Percentiles rank a stretch among this genome's conserved stretches.
Conservation (phyloP, 1,140 invertebrate species). For the Magallana gigas region DNA sequence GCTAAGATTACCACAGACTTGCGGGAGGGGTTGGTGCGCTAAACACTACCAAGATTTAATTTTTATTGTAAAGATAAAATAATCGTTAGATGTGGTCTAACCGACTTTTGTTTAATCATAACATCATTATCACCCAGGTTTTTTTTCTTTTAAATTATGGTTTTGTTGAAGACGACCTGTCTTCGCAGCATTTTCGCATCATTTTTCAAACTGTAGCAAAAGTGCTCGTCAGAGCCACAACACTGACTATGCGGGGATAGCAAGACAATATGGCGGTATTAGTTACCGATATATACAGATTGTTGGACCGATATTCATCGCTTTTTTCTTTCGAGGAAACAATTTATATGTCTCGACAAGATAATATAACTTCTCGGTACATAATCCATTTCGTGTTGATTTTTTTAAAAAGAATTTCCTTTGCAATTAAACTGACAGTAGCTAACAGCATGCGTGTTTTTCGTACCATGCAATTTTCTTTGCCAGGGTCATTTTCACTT, state of each 20-base stretch:
- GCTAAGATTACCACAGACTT: not conserved
- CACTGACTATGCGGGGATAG: not conserved
- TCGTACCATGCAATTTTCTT: not conserved
- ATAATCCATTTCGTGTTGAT: not conserved
- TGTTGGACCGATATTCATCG: not conserved
- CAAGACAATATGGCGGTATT: not conserved
- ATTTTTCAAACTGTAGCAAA: not conserved
- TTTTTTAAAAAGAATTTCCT: not conserved
- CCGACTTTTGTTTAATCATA: not conserved
- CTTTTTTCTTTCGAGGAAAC: not conserved
- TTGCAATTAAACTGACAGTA: not conserved
- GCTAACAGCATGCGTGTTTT: not conserved
- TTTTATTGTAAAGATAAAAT: not conserved
- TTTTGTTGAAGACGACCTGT: constrained; percentile 1
- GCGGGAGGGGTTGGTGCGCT: not conserved
- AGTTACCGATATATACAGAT: not conserved
- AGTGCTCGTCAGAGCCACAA: not conserved
- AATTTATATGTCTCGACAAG: constrained; percentile 1
- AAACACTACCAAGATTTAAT: not conserved
- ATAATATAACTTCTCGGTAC: constrained; percentile 12
- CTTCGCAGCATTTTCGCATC: not conserved
- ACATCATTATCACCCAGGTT: not conserved
- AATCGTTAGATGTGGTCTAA: constrained; percentile 5
- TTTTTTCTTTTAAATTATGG: not conserved
- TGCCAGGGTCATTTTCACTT: too few relatives aligned